Percentiles rank a stretch among this genome's conserved stretches.
phyloP scores from a whole-genome alignment of 2,888 invertebrate species.

The Drepana falcataria region DNA sequence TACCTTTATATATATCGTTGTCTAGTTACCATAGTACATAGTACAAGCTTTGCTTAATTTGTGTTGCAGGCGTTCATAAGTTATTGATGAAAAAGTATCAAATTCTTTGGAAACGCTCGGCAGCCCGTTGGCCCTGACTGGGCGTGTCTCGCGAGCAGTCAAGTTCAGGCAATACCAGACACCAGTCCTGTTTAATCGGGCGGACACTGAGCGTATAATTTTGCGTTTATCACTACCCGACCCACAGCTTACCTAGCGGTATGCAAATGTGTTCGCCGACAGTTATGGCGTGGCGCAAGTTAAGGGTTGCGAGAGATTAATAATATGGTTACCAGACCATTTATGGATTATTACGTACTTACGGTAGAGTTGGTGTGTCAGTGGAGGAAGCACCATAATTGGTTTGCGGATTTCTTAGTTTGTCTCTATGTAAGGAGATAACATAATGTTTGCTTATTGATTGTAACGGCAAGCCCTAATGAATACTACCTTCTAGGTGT shows the following conservation, averaged over 20 bases:
- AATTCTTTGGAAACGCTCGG: not conserved
- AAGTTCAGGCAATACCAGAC: constrained; percentile 8
- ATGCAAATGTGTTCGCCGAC: constrained; percentile 41
- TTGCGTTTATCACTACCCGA: constrained; percentile 45
- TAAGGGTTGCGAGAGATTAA: not conserved
- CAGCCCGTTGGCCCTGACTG: not conserved
- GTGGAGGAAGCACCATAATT: no score
- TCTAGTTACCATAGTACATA: no score
- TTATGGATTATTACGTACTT: not conserved
- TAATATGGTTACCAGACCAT: not conserved
- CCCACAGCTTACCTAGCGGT: constrained; percentile 55
- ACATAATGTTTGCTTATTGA: no score
- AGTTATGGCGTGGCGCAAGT: constrained; percentile 15
- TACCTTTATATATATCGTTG: no score
- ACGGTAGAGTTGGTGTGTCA: no score
- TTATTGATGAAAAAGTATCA: no score
- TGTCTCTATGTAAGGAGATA: no score
- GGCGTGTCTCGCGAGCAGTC: not conserved
- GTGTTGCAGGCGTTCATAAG: no score
- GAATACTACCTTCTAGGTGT: no score
- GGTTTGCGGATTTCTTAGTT: no score
- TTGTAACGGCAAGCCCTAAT: no score
- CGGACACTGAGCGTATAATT: constrained; percentile 36
- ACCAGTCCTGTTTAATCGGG: constrained; percentile 28
- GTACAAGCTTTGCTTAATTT: no score